Conservation (phyloP, 2,113 vertebrate genomes). For the Oreocharis arfaki region DNA sequence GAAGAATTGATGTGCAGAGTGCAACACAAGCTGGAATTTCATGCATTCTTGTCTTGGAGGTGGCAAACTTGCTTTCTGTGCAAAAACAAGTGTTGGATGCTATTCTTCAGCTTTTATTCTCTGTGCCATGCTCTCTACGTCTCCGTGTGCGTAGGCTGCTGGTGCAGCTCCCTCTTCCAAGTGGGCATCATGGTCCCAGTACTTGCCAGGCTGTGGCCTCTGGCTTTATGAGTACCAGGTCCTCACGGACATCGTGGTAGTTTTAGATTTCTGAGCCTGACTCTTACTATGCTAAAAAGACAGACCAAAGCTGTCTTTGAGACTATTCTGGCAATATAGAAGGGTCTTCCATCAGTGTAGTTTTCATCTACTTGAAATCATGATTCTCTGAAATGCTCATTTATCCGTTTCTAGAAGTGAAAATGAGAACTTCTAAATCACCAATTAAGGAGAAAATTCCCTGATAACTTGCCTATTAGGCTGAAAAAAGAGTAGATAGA, state of each 20-base stretch:
- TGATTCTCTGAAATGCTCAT: background rate
- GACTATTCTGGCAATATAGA: background rate
- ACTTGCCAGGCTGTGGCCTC: background rate
- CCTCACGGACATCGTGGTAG: background rate
- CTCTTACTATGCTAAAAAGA: background rate
- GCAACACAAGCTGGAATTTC: background rate
- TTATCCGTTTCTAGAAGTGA: background rate
- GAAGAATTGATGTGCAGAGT: background rate
- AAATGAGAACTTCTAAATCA: background rate
- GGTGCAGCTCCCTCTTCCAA: background rate
- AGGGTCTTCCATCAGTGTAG: background rate
- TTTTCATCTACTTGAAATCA: background rate
- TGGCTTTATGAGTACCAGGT: background rate
- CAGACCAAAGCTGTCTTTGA: background rate
- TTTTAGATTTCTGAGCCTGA: background rate
- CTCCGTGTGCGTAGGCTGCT: background rate
- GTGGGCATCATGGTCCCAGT: rapidly evolving
- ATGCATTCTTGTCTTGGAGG: background rate
- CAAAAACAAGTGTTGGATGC: background rate
- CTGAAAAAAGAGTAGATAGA: background rate
- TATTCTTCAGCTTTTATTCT: background rate
- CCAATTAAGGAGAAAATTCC: background rate
- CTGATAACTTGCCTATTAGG: background rate
- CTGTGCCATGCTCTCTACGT: background rate
- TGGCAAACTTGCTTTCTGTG: background rate